phyloP scores from a whole-genome alignment of 2,888 invertebrate species.

The Eupithecia pulchellata region DNA sequence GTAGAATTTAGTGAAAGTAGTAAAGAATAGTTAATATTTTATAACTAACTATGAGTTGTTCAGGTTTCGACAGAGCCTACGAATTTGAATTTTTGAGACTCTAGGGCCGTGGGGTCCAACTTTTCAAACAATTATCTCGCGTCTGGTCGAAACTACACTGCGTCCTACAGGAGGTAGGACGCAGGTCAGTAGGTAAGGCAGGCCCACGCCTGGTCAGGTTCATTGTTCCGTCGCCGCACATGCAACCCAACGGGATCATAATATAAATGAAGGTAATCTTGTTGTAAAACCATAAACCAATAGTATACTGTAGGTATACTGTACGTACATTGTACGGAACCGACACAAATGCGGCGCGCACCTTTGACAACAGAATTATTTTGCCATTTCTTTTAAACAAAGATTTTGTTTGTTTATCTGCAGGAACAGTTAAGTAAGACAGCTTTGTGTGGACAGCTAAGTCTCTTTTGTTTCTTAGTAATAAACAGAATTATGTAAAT shows the following conservation, averaged over 20 bases:
- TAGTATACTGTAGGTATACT: slow-evolving; percentile 18
- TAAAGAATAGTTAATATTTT: too few species aligned
- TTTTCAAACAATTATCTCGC: too few species aligned
- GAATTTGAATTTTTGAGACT: too few species aligned
- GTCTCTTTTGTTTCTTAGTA: background rate
- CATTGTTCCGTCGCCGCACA: slow-evolving; percentile 13
- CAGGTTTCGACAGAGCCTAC: too few species aligned
- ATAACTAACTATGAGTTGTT: too few species aligned
- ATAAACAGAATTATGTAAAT: background rate
- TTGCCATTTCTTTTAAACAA: slow-evolving; percentile 39
- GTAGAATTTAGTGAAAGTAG: too few species aligned
- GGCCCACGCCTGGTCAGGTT: slow-evolving; percentile 1
- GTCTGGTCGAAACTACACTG: too few species aligned
- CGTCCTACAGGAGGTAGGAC: background rate
- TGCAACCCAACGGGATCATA: slow-evolving; percentile 33
- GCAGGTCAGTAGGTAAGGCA: background rate
- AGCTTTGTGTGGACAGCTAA: slow-evolving; percentile 20
- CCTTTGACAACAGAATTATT: slow-evolving; percentile 38
- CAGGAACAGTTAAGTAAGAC: slow-evolving; percentile 42
- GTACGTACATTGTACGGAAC: slow-evolving; percentile 38
- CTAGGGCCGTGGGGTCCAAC: too few species aligned
- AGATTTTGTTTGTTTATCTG: slow-evolving; percentile 41
- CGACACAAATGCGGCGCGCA: slow-evolving; percentile 28
- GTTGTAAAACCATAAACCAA: slow-evolving; percentile 37
- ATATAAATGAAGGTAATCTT: slow-evolving; percentile 27